These are phyloP conservation scores for Psix sp. DNA, from an alignment of 1,140 invertebrate species.

Conservation along the genomic window DNA sequence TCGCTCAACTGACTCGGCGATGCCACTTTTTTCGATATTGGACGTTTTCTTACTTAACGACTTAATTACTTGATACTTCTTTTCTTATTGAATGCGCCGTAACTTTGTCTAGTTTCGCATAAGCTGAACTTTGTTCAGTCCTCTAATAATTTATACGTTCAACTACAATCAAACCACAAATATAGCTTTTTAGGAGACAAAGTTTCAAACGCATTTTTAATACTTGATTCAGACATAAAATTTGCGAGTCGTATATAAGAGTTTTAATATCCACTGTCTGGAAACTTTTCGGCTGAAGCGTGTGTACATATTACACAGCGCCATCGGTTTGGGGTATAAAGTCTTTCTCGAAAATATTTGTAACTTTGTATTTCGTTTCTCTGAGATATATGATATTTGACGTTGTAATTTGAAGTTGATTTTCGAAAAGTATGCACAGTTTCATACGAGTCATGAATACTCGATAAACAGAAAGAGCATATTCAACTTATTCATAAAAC, in stretches of 20 bases:
- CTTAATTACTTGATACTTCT: conserved; percentile 15
- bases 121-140: conserved; percentile 20
- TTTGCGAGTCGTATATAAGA: conserved; percentile 47
- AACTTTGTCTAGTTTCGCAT: conserved; percentile 13
- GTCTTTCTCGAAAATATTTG: conserved; percentile 37
- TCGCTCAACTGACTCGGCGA: too few relatives aligned
- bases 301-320: conserved; percentile 34
- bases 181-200: conserved; percentile 30
- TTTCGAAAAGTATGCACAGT: too few relatives aligned
- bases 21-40: too few relatives aligned
- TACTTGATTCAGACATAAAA: conserved; percentile 44
- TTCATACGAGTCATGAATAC: too few relatives aligned
- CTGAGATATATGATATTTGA: neutral
- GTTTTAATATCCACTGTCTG: conserved; percentile 55
- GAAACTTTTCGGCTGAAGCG: conserved; percentile 42
- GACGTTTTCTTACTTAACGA: conserved; percentile 1
- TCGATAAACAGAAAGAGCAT: too few relatives aligned
- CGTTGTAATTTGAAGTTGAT: too few relatives aligned
- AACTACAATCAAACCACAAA: conserved; percentile 31
- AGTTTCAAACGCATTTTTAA: conserved; percentile 45
- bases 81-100: conserved; percentile 3
- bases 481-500: too few relatives aligned
- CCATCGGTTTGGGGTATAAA: conserved; percentile 33
- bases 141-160: conserved; percentile 20
- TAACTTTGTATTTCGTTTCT: conserved; percentile 17